These are phyloP conservation scores for Plagiodera versicolora DNA, from an alignment of 2,888 invertebrate species.

Conservation along the genomic window DNA sequence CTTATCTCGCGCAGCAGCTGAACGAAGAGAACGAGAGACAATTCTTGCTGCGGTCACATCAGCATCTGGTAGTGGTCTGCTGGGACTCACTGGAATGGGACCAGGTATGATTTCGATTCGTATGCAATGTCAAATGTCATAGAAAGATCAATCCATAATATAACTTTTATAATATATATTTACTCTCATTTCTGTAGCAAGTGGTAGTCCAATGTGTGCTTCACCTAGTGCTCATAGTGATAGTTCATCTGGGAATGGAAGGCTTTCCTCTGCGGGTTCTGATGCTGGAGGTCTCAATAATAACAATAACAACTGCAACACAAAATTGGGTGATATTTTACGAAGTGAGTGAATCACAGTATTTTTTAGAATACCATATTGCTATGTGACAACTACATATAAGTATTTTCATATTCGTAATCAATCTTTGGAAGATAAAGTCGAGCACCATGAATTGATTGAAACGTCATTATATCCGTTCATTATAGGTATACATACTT, in stretches of 20 bases:
- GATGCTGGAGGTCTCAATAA: conserved; percentile 73
- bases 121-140: too few species aligned
- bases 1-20: conserved; percentile 85
- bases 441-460: too few species aligned
- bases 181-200: conserved; percentile 41
- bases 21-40: conserved; percentile 80
- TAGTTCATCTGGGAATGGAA: conserved; percentile 79
- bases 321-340: conserved; percentile 58
- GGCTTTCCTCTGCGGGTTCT: conserved; percentile 78
- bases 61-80: conserved; percentile 65
- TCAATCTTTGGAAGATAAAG: too few species aligned
- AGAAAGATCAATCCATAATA: too few species aligned
- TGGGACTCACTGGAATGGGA: conserved; percentile 57
- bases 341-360: conserved; percentile 48
- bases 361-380: too few species aligned
- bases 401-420: too few species aligned
- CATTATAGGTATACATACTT: too few species aligned
- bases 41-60: conserved; percentile 66
- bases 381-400: too few species aligned
- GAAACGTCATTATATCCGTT: too few species aligned
- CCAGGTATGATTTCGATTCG: conserved; percentile 40
- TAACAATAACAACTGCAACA: conserved; percentile 69
- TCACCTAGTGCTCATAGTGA: conserved; percentile 86
- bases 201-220: conserved; percentile 70
- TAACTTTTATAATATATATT: too few species aligned